These are phyloP conservation scores for Apostichopus parvimensis DNA, from an alignment of 35 echinoderm and acorn worm species.

Conservation along the genomic window DNA sequence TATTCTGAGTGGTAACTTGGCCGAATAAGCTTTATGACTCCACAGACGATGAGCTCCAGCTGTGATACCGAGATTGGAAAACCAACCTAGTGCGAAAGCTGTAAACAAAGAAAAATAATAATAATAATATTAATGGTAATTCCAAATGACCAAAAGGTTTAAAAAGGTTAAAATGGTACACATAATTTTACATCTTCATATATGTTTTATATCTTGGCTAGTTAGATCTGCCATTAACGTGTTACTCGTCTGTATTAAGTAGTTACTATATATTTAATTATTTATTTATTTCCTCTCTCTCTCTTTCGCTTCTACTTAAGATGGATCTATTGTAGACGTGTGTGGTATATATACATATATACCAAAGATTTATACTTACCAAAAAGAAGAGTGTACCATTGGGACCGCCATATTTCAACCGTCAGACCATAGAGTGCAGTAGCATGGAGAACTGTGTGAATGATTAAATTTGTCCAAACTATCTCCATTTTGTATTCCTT, in stretches of 20 bases:
- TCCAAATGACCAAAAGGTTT: too few species aligned
- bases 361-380: neutral
- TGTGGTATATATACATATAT: too few species aligned
- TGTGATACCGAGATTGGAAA: slow-evolving; percentile 63
- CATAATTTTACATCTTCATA: too few species aligned
- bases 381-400: neutral
- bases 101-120: neutral
- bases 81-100: slow-evolving; percentile 59
- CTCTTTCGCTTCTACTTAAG: too few species aligned
- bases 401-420: neutral
- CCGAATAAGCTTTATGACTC: slow-evolving; percentile 77
- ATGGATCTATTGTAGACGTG: too few species aligned
- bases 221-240: too few species aligned
- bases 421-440: neutral
- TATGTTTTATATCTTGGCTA: too few species aligned
- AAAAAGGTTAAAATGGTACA: too few species aligned
- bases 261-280: too few species aligned
- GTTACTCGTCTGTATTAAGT: too few species aligned
- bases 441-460: neutral
- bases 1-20: slow-evolving; percentile 64
- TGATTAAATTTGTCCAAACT: neutral
- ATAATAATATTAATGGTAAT: too few species aligned
- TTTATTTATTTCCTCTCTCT: too few species aligned
- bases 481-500: slow-evolving; percentile 12
- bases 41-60: slow-evolving; percentile 82